Evolutionary conservation across 2,113 vertebrate species (phyloP), one percentile per base, ranked within the genome.

Genomic region (Equus quagga): DNA sequence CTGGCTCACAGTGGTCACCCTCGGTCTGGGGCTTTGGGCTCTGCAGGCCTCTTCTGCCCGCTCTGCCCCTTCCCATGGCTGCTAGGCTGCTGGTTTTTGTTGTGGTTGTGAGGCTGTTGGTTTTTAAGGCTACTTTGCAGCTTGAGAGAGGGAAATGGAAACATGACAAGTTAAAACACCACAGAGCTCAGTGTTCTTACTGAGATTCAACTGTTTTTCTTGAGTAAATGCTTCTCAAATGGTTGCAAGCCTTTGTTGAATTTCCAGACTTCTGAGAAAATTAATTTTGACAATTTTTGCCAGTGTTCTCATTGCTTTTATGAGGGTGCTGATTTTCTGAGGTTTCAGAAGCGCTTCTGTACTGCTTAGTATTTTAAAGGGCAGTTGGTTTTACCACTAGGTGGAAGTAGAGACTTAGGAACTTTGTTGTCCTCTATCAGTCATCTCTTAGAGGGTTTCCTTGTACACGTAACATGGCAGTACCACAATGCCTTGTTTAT

Each of bases 301-400:
- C 33, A 44, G 17, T 69, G 7, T 90, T 90, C 69, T 92, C 1
- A 2, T 69, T 92, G 17, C 62, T 89, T 70, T 67, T 65, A 46
- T 46, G 15, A 9, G 36, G 19, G 21, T 88, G 0, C 31, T 65
- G 10, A 78, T 84, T 89, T 81, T 84, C 36, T 19, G 4, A 12
- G 9, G 33, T 89, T n/a, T 26, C 56, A 3, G 31, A 93, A 86
- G 31, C 58, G 18, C 26, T 73, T 88, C 6, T 81, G n/a, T 58
- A 44, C 67, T 28, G 6, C 8, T 95, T 94, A 81, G 79, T 41
- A 41, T 17, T 92, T 83, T 78, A 1, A n/a, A 79, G 28, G 90
- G 87, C 62, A 88, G 49, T 65, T 87, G 64, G 28, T 0, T 92
- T 94, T 93, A 85, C 98, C 98, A 98, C 98, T 99, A 99, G 98